Evolutionary conservation across 1,140 invertebrate genomes (phyloP).

Genomic region (Eulimnadia texana): DNA sequence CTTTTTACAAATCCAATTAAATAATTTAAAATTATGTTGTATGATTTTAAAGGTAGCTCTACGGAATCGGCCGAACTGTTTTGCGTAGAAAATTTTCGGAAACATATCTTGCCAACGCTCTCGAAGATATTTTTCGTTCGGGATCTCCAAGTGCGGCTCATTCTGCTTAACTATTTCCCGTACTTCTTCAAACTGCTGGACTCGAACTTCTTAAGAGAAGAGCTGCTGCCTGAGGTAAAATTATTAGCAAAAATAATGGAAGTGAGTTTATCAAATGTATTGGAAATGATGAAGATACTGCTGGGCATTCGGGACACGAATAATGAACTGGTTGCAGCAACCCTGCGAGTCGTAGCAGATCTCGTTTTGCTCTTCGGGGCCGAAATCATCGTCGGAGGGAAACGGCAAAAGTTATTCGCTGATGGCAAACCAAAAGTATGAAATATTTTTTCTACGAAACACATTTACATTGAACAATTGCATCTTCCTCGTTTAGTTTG

Average conservation of each 20-base stretch:
- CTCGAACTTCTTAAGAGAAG: slow-evolving; percentile 46
- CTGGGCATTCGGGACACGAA: slow-evolving; percentile 68
- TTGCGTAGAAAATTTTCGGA: slow-evolving; percentile 44
- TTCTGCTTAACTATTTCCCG: slow-evolving; percentile 53
- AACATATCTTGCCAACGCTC: slow-evolving; percentile 51
- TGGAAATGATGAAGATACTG: too few species aligned
- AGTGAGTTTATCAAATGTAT: slow-evolving; percentile 5
- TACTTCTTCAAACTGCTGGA: slow-evolving; percentile 51
- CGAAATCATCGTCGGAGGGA: slow-evolving; percentile 60
- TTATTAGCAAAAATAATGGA: slow-evolving; percentile 8
- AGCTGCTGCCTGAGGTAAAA: slow-evolving; percentile 53
- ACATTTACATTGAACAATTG: too few species aligned
- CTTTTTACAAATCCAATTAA: background rate
- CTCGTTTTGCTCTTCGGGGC: slow-evolving; percentile 67
- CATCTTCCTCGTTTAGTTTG: too few species aligned
- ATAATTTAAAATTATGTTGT: background rate
- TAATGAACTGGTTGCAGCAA: slow-evolving; percentile 59
- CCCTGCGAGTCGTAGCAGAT: slow-evolving; percentile 58
- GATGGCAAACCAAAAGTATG: slow-evolving; percentile 52
- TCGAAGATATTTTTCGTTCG: slow-evolving; percentile 59
- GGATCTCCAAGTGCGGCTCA: slow-evolving; percentile 52
- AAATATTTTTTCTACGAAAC: too few species aligned
- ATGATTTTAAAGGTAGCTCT: background rate
- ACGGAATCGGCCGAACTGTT: slow-evolving; percentile 32
- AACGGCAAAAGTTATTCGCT: slow-evolving; percentile 59